Conservation (phyloP, 2,888 invertebrate genomes). For the Drosophila austrosaltans region DNA sequence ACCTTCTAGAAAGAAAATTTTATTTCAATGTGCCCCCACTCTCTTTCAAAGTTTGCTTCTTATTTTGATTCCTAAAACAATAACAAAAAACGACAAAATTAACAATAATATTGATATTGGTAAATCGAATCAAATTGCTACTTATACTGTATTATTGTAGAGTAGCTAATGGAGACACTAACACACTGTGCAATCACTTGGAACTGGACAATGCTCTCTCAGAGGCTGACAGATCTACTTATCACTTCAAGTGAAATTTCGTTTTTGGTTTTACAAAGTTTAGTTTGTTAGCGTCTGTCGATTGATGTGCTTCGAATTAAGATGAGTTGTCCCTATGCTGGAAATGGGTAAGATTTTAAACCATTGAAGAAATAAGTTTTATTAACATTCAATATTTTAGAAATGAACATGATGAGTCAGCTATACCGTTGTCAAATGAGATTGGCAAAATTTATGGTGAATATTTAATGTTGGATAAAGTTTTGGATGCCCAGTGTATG, state of each 20-base stretch:
- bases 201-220: conserved; percentile 8
- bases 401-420: conserved; percentile 77
- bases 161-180: background rate
- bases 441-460: conserved; percentile 95
- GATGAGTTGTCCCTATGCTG: conserved; percentile 78
- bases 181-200: conserved; percentile 17
- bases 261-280: conserved; percentile 16
- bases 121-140: background rate
- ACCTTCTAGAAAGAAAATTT: too few species aligned
- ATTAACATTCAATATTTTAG: conserved; percentile 30
- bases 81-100: too few species aligned
- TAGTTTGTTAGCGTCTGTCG: conserved; percentile 47
- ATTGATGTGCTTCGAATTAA: conserved; percentile 40
- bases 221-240: conserved; percentile 6
- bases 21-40: too few species aligned
- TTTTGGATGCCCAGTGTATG: conserved; percentile 92
- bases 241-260: conserved; percentile 28
- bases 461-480: conserved; percentile 94
- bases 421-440: conserved; percentile 86
- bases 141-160: background rate
- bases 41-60: too few species aligned
- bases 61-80: too few species aligned
- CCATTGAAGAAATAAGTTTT: background rate
- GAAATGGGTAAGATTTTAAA: conserved; percentile 70
- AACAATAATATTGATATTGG: background rate